These are phyloP conservation scores for Desmophyllum pertusum DNA, from an alignment of 92 coral and sea anemone species.

Conservation along the genomic window DNA sequence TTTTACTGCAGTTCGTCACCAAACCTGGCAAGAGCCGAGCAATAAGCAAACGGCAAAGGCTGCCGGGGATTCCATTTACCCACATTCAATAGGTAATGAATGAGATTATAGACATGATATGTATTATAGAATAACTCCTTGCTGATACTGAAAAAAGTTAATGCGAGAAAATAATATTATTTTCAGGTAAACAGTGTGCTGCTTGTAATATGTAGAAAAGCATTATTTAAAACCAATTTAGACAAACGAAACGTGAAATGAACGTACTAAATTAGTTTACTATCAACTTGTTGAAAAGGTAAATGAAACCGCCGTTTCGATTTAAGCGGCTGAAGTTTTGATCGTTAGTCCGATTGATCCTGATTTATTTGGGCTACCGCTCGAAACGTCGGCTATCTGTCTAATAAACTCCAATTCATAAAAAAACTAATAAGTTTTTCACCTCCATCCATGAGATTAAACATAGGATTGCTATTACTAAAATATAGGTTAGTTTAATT, in stretches of 20 bases:
- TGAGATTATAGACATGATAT: neutral
- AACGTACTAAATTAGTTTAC: neutral
- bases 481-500: no score
- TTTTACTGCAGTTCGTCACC: neutral
- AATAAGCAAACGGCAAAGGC: slow-evolving; percentile 28
- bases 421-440: neutral
- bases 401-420: neutral
- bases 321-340: neutral
- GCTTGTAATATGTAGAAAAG: neutral
- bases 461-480: neutral
- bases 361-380: neutral
- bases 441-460: neutral
- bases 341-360: neutral
- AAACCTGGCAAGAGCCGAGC: slow-evolving; percentile 32
- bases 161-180: neutral
- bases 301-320: neutral
- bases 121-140: neutral
- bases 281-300: neutral
- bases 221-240: no score
- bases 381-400: neutral
- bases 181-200: neutral
- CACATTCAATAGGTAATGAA: slow-evolving; percentile 33
- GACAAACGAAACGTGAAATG: no score
- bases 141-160: neutral
- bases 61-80: slow-evolving; percentile 23